Evolutionary conservation across 2,888 invertebrate genomes (phyloP), one percentile per base, ranked within the genome.

Genomic region (Lepidocyrtinus sp.): DNA sequence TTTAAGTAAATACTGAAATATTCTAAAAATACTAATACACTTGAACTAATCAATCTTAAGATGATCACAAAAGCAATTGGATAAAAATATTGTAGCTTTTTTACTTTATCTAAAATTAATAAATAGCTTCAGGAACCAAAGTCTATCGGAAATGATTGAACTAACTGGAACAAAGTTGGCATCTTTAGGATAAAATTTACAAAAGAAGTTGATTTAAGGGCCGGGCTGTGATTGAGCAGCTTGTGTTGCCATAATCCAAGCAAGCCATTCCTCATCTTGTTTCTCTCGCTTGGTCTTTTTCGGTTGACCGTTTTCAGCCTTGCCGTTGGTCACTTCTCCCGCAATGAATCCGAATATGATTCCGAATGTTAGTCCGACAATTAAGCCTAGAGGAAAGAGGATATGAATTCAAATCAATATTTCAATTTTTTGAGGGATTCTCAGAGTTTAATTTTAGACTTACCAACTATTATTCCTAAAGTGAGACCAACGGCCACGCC

Each of bases 261-360:
- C 86, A 70, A 86, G 78, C 86, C 85, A 85, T 84, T 86, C 86
- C 84, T 86, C 86, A 85, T 86, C 86, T 83, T 86, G 85, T 80
- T 82, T 85, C 83, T 86, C 86, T 70, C 84, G 85, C 82, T 85
- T 86, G 76, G 85, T 84, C 85, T 86, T 86, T 84, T 86, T 86
- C 76, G 86, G 86, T 77, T 78, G 85, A 65, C 83, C 73, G 76
- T 81, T 70, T 19, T 82, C 81, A 68, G 83, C 65, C 80, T 86
- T 87, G 65, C 86, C 87, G 78, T 86, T 86, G 81, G 85, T 85
- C 63, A 86, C 86, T 77, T 87, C 87, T 36, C 86, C 87, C 21
- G 84, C 85, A 46, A 87, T 87, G 64, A 86, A 85, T 46, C 85
- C 85, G 65, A 86, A 82, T 70, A 87, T 86, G 36, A 86, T 85